phyloP scores from a whole-genome alignment of 2,113 vertebrate genomes.

The Lutjanus erythropterus region DNA sequence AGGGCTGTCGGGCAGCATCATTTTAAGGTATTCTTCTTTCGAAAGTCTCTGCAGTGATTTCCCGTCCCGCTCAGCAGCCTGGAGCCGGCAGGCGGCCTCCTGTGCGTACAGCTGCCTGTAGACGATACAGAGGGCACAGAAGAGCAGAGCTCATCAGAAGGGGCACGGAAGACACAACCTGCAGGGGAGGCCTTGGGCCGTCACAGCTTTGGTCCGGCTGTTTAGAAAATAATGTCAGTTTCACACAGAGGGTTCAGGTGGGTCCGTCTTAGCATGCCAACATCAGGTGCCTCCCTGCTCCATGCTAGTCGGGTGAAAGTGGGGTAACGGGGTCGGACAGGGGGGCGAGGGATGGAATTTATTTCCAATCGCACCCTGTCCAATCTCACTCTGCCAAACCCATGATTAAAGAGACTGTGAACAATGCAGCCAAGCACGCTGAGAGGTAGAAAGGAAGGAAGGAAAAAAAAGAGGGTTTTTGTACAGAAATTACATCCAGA shows the following conservation, averaged over 20 bases:
- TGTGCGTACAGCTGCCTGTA: slow-evolving; percentile 88
- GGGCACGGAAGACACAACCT: slow-evolving; percentile 12
- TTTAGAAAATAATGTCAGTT: slow-evolving; percentile 52
- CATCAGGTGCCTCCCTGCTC: slow-evolving; percentile 36
- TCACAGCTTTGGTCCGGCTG: slow-evolving; percentile 37
- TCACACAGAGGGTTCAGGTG: slow-evolving; percentile 47
- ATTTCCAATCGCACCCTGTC: slow-evolving; percentile 10
- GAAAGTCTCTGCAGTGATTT: slow-evolving; percentile 89
- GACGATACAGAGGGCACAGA: slow-evolving; percentile 69
- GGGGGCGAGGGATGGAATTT: slow-evolving; percentile 10
- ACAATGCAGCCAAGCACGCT: slow-evolving; percentile 49
- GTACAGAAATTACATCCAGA: slow-evolving; percentile 48
- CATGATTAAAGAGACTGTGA: slow-evolving; percentile 45
- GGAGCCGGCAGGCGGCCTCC: slow-evolving; percentile 85
- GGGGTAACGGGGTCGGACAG: slow-evolving; percentile 36
- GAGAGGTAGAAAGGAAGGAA: slow-evolving; percentile 33
- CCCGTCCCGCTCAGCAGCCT: slow-evolving; percentile 80
- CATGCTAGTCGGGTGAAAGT: slow-evolving; percentile 50
- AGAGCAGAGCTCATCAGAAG: slow-evolving; percentile 56
- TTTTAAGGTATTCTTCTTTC: slow-evolving; percentile 93
- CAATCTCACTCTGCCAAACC: slow-evolving; percentile 39
- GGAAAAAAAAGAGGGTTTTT: slow-evolving; percentile 26
- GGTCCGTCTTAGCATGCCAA: slow-evolving; percentile 58
- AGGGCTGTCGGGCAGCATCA: slow-evolving; percentile 91
- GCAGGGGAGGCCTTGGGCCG: slow-evolving; percentile 26